phyloP scores from a whole-genome alignment of 2,888 invertebrate genomes.

The Spisula solida region DNA sequence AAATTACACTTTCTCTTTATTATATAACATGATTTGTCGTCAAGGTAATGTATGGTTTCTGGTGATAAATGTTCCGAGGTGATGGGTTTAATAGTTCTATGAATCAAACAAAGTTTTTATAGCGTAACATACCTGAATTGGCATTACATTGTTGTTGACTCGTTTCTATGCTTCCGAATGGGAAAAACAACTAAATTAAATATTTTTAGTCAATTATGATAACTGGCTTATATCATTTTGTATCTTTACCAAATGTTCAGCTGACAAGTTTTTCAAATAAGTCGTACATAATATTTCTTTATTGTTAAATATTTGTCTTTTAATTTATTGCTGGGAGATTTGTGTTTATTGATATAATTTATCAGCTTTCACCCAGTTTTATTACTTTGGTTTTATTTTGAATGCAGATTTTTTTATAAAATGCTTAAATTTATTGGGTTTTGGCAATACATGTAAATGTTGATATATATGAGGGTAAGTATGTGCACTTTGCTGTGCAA shows the following conservation, averaged over 20 bases:
- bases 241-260: background rate
- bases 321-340: slow-evolving; percentile 8
- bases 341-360: background rate
- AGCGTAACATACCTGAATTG: background rate
- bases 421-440: background rate
- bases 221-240: background rate
- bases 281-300: background rate
- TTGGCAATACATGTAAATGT: background rate
- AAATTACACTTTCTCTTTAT: slow-evolving; percentile 26
- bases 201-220: background rate
- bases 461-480: slow-evolving; percentile 35
- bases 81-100: slow-evolving; percentile 9
- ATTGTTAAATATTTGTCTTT: background rate
- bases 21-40: slow-evolving; percentile 34
- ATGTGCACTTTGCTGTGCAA: slow-evolving; percentile 37
- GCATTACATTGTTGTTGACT: slow-evolving; percentile 5
- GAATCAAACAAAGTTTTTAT: background rate
- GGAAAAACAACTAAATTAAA: background rate
- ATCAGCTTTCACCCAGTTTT: slow-evolving; percentile 3
- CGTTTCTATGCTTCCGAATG: background rate
- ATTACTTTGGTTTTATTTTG: slow-evolving; percentile 1
- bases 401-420: background rate
- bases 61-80: slow-evolving; percentile 29
- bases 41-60: slow-evolving; percentile 44
- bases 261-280: background rate